Base-by-base conservation (phyloP, 2,113 vertebrate genomes). In the Amblyopsis rosae region DNA sequence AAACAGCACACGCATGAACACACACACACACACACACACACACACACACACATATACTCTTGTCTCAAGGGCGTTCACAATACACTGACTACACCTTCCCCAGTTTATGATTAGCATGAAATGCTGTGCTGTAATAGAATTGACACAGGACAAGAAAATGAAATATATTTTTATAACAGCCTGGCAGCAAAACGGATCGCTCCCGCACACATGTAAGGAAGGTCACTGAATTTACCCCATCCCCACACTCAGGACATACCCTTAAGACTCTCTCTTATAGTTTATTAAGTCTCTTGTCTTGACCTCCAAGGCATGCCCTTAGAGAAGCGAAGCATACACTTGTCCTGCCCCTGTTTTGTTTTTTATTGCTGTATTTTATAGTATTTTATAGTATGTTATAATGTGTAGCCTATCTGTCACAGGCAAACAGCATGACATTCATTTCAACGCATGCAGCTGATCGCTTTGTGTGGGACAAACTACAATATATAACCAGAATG, bases 211-310 rank as follows among this genome's bases (percentile, higher is more conserved):
- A 19, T 50, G 41, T 16, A 62, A 54, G 41, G 48, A 61, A 62
- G 67, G 63, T 76, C 75, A 65, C 19, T 55, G 1, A 53, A 67
- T 9, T 2, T 26, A 26, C 26, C 26, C 54, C 62, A 26, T 2
- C 67, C 66, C 62, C 0, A 12, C 35, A 41, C 35, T 41, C 35
- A 60, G 74, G 84, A 80, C 63, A 69, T n/a, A 3, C 19, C 48
- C 77, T 63, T 81, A 80, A 81, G 74, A 74, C 47, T 57, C 33
- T 53, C 80, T 51, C 26, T 65, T 59, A 32, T 62, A 41, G 76
- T 76, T 55, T 71, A 82, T 73, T 83, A 70, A 76, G 75, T 61
- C 48, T 45, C 62, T 58, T 26, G 66, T 19, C 15, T 65, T 69
- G 67, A 76, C 67, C 53, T 69, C 6, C 0, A 33, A 45, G 12